Conservation (phyloP, 1,140 invertebrate species). For the Camponotus pennsylvanicus region DNA sequence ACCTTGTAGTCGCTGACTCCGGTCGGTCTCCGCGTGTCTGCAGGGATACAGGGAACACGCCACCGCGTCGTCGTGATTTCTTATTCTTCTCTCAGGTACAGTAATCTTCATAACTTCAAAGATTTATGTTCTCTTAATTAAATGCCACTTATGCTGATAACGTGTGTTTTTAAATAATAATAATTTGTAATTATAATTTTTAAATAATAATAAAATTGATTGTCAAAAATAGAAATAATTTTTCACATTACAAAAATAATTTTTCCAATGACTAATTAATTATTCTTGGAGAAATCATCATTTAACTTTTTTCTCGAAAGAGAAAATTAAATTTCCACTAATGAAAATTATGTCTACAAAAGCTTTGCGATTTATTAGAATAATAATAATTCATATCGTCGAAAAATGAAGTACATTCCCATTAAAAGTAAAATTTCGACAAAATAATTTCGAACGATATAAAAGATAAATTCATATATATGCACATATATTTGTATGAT, state of each 20-base stretch:
- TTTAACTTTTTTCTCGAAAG: not conserved
- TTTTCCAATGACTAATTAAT: not conserved
- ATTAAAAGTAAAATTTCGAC: slow-evolving; percentile 15
- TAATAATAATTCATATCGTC: not conserved
- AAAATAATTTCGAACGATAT: not conserved
- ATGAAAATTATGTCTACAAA: not conserved
- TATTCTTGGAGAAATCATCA: not conserved
- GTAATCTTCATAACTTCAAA: slow-evolving; percentile 23
- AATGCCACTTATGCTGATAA: not conserved
- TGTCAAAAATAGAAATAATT: not conserved
- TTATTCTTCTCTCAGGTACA: slow-evolving; percentile 7
- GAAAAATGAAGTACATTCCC: not conserved
- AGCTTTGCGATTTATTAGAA: not conserved
- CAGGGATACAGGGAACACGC: not conserved
- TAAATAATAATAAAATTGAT: not conserved
- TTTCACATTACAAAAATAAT: not conserved
- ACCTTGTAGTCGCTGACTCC: slow-evolving; percentile 26
- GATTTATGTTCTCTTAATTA: not conserved
- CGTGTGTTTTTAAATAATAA: not conserved
- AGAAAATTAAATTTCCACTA: not conserved
- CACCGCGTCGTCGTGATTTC: slow-evolving; percentile 12
- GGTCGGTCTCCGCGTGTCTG: slow-evolving; percentile 17
- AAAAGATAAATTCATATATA: not conserved
- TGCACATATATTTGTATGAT: not conserved
- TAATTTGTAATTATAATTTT: not conserved